Evolutionary conservation across 2,888 invertebrate genomes (phyloP).

Genomic region (Mesorhabditis spiculigera): DNA sequence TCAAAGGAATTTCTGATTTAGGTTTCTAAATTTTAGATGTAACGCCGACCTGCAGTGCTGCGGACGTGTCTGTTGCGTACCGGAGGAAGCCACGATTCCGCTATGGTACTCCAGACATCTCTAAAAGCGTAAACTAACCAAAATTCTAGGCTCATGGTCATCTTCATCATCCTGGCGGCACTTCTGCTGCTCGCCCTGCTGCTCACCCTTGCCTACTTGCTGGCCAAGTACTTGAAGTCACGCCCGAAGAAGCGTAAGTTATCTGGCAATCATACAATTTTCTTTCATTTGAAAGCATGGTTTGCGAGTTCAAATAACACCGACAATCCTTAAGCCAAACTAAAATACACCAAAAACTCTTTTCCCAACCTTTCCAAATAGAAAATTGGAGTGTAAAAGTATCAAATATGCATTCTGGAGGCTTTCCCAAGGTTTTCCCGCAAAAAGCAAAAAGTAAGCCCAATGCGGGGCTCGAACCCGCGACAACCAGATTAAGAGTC

Average conservation of each 20-base stretch:
- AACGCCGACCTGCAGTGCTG: slow-evolving; percentile 53
- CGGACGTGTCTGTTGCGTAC: slow-evolving; percentile 53
- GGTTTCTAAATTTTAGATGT: slow-evolving; percentile 36
- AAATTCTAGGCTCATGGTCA: slow-evolving; percentile 42
- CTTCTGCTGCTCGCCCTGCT: slow-evolving; percentile 39
- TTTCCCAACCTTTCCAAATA: too few relatives aligned
- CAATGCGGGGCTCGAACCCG: slow-evolving; percentile 57
- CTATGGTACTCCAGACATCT: slow-evolving; percentile 34
- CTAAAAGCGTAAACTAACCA: neutral
- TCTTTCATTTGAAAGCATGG: too few relatives aligned
- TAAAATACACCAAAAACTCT: too few relatives aligned
- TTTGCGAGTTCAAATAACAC: too few relatives aligned
- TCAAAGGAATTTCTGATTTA: neutral
- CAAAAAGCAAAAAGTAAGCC: slow-evolving; percentile 21
- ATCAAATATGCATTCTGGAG: too few relatives aligned
- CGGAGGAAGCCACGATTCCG: slow-evolving; percentile 45
- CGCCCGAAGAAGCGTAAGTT: slow-evolving; percentile 50
- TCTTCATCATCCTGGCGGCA: slow-evolving; percentile 40
- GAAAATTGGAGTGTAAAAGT: too few relatives aligned
- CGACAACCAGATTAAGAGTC: slow-evolving; percentile 57
- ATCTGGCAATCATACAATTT: neutral
- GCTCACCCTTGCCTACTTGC: slow-evolving; percentile 40
- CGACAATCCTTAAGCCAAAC: too few relatives aligned
- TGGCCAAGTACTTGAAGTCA: slow-evolving; percentile 41
- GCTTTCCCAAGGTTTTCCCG: too few relatives aligned